Evolutionary conservation across 2,888 invertebrate genomes (phyloP), one percentile per base, ranked within the genome.

Genomic region (Dynastes maya): DNA sequence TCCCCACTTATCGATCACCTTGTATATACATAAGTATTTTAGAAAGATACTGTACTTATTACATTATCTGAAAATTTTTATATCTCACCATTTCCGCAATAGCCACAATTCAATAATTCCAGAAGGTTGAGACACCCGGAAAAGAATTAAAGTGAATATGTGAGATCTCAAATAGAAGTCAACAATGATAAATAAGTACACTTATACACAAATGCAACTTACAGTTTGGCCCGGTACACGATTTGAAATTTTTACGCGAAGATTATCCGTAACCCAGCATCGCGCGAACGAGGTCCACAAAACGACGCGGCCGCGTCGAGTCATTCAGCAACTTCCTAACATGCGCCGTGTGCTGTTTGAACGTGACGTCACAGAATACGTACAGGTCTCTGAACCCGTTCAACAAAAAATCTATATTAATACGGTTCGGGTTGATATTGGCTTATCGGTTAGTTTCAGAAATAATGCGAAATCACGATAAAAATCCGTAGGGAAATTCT

Each of bases 291-390:
- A n/a, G 45, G 61, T 61, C 2, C 22, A 72, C 55, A 51, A 63
- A 61, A 71, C 11, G 11, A 72, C 80, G 81, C 45, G 80, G 77
- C 84, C 84, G 84, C 80, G 84, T 76, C 77, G 80, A 82, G 83
- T 74, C 80, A 78, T 80, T 80, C 82, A 80, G 80, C 80, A 83
- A 86, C 87, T 87, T 87, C 87, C 87, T 86, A 83, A 83, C 87
- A 87, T 87, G 87, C 87, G 86, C 87, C 83, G 77, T 84, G 78
- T 78, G 80, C 78, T 78, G 76, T 82, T 79, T 82, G 78, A 80
- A 80, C 80, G 81, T 84, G 83, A 84, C 84, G 84, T 83, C 83
- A 84, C 79, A 32, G 79, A 83, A 81, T 81, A 83, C 81, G 83
- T 82, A 81, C 81, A 83, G 83, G 83, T 84, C 84, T 80, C 82